A percentile compares a stretch with the other conserved stretches of the same genome.
Evolutionary conservation across 92 coral and sea anemone species (phyloP).

Genomic region (Siderastrea radians): DNA sequence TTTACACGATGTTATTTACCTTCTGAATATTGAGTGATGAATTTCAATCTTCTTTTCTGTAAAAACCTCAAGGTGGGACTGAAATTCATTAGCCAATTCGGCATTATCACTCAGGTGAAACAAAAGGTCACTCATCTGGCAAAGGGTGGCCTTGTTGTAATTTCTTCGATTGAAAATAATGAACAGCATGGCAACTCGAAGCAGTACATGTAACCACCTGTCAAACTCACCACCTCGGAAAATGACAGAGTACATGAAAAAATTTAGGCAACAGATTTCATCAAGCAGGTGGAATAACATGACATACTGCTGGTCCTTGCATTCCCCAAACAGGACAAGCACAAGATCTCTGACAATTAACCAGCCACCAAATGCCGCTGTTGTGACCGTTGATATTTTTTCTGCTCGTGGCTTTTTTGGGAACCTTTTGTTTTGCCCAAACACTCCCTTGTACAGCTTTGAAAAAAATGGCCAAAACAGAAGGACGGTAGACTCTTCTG

Average conservation of each 20-base stretch:
- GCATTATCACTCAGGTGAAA: slow-evolving; percentile 50
- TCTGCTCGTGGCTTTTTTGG: slow-evolving; percentile 67
- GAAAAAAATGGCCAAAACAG: background rate
- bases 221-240: slow-evolving; percentile 65
- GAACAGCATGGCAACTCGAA: slow-evolving; percentile 56
- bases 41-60: slow-evolving; percentile 76
- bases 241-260: slow-evolving; percentile 48
- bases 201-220: slow-evolving; percentile 47
- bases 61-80: slow-evolving; percentile 24
- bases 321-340: slow-evolving; percentile 56
- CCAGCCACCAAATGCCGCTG: slow-evolving; percentile 77
- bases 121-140: slow-evolving; percentile 63
- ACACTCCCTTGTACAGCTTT: background rate
- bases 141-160: slow-evolving; percentile 79
- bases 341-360: slow-evolving; percentile 51
- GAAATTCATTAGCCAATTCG: slow-evolving; percentile 22
- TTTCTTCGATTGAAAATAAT: slow-evolving; percentile 55
- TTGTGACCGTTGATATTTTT: slow-evolving; percentile 48
- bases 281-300: slow-evolving; percentile 54
- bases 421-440: slow-evolving; percentile 35
- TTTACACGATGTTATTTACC: slow-evolving; percentile 6
- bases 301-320: slow-evolving; percentile 70
- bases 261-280: slow-evolving; percentile 55
- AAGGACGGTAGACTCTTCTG: background rate
- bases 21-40: slow-evolving; percentile 65